Evolutionary conservation across 2,888 invertebrate genomes (phyloP).

Genomic region (Troides oblongomaculatus): DNA sequence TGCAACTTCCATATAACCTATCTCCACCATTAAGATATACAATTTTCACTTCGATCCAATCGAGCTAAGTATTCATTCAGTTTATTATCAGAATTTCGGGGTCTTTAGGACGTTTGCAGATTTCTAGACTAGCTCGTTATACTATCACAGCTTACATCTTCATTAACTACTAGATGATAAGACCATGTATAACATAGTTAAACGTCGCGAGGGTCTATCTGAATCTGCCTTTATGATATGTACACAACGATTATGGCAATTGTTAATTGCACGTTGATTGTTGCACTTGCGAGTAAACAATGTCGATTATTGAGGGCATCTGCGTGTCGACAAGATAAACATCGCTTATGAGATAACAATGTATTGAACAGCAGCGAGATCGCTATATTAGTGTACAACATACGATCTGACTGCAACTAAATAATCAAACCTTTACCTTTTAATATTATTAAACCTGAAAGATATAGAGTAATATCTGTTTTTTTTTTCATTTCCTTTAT

Average conservation of each 20-base stretch:
- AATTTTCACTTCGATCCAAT: no score
- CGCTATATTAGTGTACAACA: not conserved
- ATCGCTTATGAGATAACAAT: slow-evolving; percentile 6
- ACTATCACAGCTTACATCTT: no score
- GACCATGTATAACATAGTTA: not conserved
- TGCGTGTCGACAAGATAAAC: slow-evolving; percentile 12
- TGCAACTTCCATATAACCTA: no score
- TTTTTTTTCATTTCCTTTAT: no score
- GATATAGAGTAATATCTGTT: no score
- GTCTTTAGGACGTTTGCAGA: no score
- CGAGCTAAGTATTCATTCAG: no score
- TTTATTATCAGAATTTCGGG: no score
- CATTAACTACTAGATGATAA: not conserved
- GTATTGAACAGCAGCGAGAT: not conserved
- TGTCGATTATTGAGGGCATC: not conserved
- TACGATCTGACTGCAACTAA: not conserved
- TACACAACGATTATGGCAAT: slow-evolving; percentile 6
- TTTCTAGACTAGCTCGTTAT: no score
- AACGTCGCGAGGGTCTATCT: not conserved
- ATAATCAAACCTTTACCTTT: no score
- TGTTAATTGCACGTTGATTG: slow-evolving; percentile 16
- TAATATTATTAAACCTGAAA: no score
- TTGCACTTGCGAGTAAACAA: slow-evolving; percentile 15
- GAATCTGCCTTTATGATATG: not conserved
- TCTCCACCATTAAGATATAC: no score